Conservation (phyloP, 2,888 invertebrate species). For the Petrolisthes cinctipes region DNA sequence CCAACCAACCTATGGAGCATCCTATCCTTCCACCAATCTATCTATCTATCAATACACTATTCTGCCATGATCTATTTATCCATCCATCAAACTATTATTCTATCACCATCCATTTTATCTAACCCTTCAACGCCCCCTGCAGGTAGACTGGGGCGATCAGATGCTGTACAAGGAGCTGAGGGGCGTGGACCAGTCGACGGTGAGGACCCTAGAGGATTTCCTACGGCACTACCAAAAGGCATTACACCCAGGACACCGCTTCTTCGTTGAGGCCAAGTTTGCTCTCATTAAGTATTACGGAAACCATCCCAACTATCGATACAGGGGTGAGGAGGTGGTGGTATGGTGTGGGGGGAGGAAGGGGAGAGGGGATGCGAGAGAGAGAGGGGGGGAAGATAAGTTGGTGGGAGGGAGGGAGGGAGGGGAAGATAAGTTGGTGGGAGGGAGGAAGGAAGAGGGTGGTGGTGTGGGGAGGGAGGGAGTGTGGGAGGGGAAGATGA, state of each 20-base stretch:
- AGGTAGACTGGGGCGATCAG: constrained; percentile 75
- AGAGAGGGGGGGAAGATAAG: background rate
- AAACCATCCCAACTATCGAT: constrained; percentile 73
- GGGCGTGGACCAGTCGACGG: constrained; percentile 72
- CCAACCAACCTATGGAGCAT: too few species aligned
- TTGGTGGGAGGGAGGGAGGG: background rate
- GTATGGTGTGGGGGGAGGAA: background rate
- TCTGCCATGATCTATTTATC: too few species aligned
- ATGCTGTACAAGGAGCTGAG: constrained; percentile 75
- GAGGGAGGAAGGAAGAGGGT: constrained; percentile 2
- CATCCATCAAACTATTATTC: background rate
- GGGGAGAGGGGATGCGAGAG: background rate
- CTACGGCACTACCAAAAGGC: constrained; percentile 74
- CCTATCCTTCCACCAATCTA: too few species aligned
- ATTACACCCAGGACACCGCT: constrained; percentile 76
- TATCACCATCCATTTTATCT: background rate
- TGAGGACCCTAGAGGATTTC: constrained; percentile 75
- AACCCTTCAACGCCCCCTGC: constrained; percentile 66
- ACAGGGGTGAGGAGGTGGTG: constrained; percentile 73
- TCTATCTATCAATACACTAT: too few species aligned
- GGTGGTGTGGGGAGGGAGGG: background rate
- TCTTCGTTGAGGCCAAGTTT: constrained; percentile 77
- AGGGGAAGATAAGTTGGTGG: background rate
- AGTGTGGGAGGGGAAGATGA: background rate
- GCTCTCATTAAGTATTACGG: constrained; percentile 74